Evolutionary conservation across 2,888 invertebrate genomes (phyloP), one percentile per base, ranked within the genome.

Genomic region (Acheta domesticus): DNA sequence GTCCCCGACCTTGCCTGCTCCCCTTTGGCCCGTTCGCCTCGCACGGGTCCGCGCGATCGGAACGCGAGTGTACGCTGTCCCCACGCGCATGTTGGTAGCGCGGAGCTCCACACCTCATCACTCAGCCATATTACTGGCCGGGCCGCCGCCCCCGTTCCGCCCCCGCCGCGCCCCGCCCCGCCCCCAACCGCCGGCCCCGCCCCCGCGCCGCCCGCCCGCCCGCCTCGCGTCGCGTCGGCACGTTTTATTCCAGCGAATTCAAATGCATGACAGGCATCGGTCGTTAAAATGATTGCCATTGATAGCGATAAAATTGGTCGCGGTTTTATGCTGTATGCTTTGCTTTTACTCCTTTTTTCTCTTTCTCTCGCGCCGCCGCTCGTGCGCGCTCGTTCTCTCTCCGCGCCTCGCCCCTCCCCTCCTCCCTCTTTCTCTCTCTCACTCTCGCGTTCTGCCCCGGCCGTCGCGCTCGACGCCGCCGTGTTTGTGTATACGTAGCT

Each of bases 251-350:
- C 78, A 49, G 74, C 80, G 80, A 80, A 81, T 81, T 81, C 80
- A 80, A 82, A 82, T 81, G 81, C 82, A 79, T 81, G 81, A 79
- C 82, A 81, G 79, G 78, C 79, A 77, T 78, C 74, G 79, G 75
- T 81, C 80, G 80, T 80, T 80, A 81, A 82, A 82, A 80, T 82
- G 79, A 82, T 82, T 80, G 81, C 80, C 80, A 82, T 80, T 82
- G 82, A 82, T 82, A 82, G 80, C 82, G 79, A 78, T 79, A 77
- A 80, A 80, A 80, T 80, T 80, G 80, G 78, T 79, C 79, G 79
- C 77, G 79, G 79, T 81, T 80, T 81, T 79, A 81, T 81, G 80
- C 79, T 79, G 77, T 80, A 78, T 80, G 80, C 62, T 62, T 62
- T 62, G 62, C 62, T 62, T 62, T 62, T 62, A 62, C 62, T 62